Evolutionary conservation across 2,113 vertebrate genomes (phyloP), one percentile per base, ranked within the genome.

Genomic region (Vireo altiloquus): DNA sequence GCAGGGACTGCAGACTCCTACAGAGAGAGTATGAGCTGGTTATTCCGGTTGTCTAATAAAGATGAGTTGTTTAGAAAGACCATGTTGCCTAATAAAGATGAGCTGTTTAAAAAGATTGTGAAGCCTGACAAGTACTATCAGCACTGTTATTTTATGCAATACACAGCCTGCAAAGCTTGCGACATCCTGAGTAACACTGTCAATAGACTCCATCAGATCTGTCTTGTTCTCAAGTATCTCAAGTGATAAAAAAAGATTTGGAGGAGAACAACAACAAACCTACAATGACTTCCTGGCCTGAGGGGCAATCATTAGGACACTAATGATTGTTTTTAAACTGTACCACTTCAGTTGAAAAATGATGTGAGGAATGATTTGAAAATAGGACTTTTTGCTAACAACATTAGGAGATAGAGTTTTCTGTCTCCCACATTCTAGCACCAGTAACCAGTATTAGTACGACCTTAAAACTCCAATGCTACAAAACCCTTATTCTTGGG

Each of bases 1-100:
- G 63, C 71, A 76, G 0, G 11, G 88, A 85, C 42, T 83, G 47
- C 59, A 93, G 70, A 42, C 59, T 94, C 79, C 82, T 63, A 49
- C 68, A 59, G 78, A 74, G 13, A 76, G 27, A 72, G 53, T 2
- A 42, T 44, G 61, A 82, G 71, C 90, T 81, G 63, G 54, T 92
- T 93, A 88, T 83, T 92, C 94, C 0, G 0, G 79, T 80, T 94
- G 82, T 81, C 88, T 86, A 82, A 95, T 78, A 78, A 71, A 68
- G 72, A 94, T 46, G 69, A 94, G 60, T 4, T 75, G 77, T 95
- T 92, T 74, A 87, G 80, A 91, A 96, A 94, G 75, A 95, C 57
- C 88, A 75, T 33, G 61, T 92, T 95, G 91, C 85, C 61, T 88
- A 92, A 94, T 75, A 78, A 84, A 78, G 77, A 94, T 24, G 56